Base-by-base conservation (phyloP, 37 sponge, comb jelly and placozoan genomes). In the Halichondria panicea region DNA sequence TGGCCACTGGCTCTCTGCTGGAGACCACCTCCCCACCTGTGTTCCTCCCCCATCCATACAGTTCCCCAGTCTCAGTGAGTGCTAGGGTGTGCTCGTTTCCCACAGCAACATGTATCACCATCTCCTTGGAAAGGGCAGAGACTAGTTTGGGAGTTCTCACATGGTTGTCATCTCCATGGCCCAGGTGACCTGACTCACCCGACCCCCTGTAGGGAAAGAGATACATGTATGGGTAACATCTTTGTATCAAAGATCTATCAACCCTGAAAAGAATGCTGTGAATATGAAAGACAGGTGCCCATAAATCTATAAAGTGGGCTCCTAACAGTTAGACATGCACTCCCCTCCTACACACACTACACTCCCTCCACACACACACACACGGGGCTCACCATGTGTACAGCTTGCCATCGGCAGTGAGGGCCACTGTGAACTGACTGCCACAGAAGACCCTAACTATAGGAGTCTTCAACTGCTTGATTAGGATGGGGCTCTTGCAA, bases 21-120 rank as follows among this genome's bases (percentile, higher is more conserved):
- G 24, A 52, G 22, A 77, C 80, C 60, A 76, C 67, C 62, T 90
- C 88, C 21, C 83, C 80, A 61, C 50, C 39, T 42, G 63, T 81
- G 83, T 90, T 85, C 19, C 37, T 64, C n/a, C 97, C 97, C 97
- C 94, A 96, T 15, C 78, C 86, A 67, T 74, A 84, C 31, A 96
- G 79, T 21, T 83, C 77, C 5, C 94, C 88, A 28, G 50, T 67
- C 15, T 58, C 76, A 0, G 97, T 87, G 27, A 93, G 79, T 3
- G 70, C 80, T 0, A 81, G 60, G 32, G 76, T 63, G 71, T 90
- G 90, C 60, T 83, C 81, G 15, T 52, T 35, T 0, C 94, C 97
- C 12, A 87, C 91, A 18, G 74, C 79, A 21, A 93, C 32, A 39
- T 63, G 57, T 0, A 66, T 50, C 22, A 96, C 86, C 34, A 63